Percentiles rank a stretch among this genome's conserved stretches.
Conservation (phyloP, 2,888 invertebrate species). For the Drosophila anomelani region DNA sequence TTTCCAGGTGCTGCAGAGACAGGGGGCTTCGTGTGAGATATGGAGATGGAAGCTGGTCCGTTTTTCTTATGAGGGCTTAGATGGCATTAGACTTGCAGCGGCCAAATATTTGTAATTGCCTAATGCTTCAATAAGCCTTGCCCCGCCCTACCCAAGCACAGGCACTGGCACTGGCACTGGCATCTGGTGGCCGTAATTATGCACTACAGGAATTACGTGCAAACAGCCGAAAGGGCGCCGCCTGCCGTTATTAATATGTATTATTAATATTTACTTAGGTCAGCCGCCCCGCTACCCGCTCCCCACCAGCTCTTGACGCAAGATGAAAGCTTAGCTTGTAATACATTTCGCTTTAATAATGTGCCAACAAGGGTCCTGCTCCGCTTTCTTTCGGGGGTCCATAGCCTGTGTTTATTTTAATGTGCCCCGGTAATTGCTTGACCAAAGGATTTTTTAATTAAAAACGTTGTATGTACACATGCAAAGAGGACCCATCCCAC, state of each 20-base stretch:
- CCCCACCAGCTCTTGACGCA: slow-evolving; percentile 16
- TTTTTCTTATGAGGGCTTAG: slow-evolving; percentile 14
- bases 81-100: slow-evolving; percentile 35
- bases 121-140: slow-evolving; percentile 66
- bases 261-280: slow-evolving; percentile 82
- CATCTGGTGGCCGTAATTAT: slow-evolving; percentile 53
- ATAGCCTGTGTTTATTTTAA: slow-evolving; percentile 68
- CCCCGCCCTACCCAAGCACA: slow-evolving; percentile 4
- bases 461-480: slow-evolving; percentile 69
- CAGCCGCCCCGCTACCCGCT: slow-evolving; percentile 43
- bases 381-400: slow-evolving; percentile 34
- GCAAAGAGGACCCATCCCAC: slow-evolving; percentile 46
- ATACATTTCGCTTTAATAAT: slow-evolving; percentile 74
- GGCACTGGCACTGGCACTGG: neutral
- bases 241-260: slow-evolving; percentile 76
- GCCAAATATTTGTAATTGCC: slow-evolving; percentile 70
- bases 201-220: slow-evolving; percentile 78
- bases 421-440: slow-evolving; percentile 77
- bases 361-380: slow-evolving; percentile 56
- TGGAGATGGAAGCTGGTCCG: slow-evolving; percentile 7
- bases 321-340: slow-evolving; percentile 72
- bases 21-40: slow-evolving; percentile 17
- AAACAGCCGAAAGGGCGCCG: slow-evolving; percentile 67
- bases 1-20: slow-evolving; percentile 68
- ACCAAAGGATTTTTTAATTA: slow-evolving; percentile 81